Base-by-base conservation (phyloP, 64 coral and sea anemone genomes). In the Astreopora myriophthalma region DNA sequence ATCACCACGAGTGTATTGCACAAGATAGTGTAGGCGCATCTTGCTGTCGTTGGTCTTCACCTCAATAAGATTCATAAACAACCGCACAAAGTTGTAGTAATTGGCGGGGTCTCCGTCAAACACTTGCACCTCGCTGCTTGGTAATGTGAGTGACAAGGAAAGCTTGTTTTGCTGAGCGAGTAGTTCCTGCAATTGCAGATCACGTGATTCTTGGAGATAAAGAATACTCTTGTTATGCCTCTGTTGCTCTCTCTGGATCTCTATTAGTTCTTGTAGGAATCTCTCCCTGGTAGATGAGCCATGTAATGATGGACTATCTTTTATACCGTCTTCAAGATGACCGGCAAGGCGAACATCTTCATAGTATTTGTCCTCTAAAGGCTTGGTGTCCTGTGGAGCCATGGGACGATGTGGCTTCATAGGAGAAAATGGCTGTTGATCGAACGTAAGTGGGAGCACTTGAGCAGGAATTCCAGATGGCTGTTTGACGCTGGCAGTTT, bases 1-100 rank as follows among this genome's bases (percentile, higher is more conserved):
- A n/a, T n/a, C n/a, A n/a, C 71, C 87, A 57, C 11, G 74, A 23
- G 87, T 95, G 52, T 90, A 95, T 65, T 95, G 93, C 44, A 89
- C 76, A 28, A 94, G 76, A 35, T 94, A 94, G 61, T 94, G 89
- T 38, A 94, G 70, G 31, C 87, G 86, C 31, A 79, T 35, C 19
- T 87, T 90, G 46, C 86, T 64, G 74, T 79, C 89, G 6, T 49
- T 33, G 49, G 92, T 89, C 83, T 94, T 89, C 5, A 33, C 14
- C 51, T 94, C 86, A 33, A 89, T 84, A 35, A 89, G 68, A 51
- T 86, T 74, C 49, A 75, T 79, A 37, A 89, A 89, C 6, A 87
- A 37, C 19, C 86, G 71, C 52, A 90, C 34, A 75, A 94, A 86
- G 32, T 84, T 62, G 34, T 80, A 78, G 38, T 89, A 94, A 49